These are phyloP conservation scores for Myotis vivesi DNA, from an alignment of 2,797 vertebrate species.

Conservation along the genomic window DNA sequence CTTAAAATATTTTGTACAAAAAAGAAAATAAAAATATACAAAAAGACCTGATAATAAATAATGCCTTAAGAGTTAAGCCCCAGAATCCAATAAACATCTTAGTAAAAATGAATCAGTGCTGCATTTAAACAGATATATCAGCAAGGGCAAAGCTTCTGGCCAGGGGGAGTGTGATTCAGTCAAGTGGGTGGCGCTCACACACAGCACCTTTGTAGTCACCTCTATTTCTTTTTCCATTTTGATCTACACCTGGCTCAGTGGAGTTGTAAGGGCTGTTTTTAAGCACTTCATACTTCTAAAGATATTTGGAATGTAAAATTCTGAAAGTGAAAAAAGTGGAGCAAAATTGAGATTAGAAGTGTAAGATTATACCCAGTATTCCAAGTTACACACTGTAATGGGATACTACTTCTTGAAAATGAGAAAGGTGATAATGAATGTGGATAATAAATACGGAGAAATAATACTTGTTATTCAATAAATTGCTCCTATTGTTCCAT, in stretches of 20 bases:
- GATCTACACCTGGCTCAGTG: not conserved
- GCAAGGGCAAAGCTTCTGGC: not conserved
- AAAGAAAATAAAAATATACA: not conserved
- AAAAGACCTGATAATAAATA: not conserved
- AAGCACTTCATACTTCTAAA: not conserved
- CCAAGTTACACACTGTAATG: not conserved
- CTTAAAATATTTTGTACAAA: not conserved
- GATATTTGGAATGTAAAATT: not conserved
- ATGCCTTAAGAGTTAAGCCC: not conserved
- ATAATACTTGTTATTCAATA: not conserved
- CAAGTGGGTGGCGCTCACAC: not conserved
- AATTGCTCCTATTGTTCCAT: not conserved
- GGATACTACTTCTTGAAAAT: not conserved
- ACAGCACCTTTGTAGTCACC: not conserved
- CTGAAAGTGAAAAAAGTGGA: not conserved
- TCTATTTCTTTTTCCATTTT: not conserved
- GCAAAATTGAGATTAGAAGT: not conserved
- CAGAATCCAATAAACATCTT: not conserved
- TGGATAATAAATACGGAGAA: not conserved
- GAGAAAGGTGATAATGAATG: not conserved
- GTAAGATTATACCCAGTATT: not conserved
- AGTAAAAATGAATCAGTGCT: not conserved
- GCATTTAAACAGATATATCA: not conserved
- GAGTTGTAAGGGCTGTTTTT: not conserved
- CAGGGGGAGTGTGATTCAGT: not conserved